phyloP scores from a whole-genome alignment of 2,113 vertebrate genomes.

The Tiliqua scincoides region DNA sequence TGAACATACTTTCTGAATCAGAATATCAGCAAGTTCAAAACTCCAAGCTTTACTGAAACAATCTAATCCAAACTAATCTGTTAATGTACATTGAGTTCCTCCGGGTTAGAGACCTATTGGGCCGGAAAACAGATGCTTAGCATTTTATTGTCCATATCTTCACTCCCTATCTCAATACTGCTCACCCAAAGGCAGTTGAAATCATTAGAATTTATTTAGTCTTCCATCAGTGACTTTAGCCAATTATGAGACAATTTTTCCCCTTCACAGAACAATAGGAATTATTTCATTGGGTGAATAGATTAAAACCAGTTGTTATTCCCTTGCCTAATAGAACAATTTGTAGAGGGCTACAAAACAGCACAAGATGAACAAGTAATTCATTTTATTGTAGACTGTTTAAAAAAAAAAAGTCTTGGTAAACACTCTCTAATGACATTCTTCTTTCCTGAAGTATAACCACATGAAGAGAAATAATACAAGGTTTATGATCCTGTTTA shows the following conservation, averaged over 20 bases:
- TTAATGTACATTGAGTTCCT: not conserved
- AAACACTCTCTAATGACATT: not conserved
- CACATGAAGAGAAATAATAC: not conserved
- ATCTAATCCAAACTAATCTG: not conserved
- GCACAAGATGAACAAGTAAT: not conserved
- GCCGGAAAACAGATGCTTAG: not conserved
- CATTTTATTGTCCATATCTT: not conserved
- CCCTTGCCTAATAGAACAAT: conserved; percentile 20
- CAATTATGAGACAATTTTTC: conserved; percentile 65
- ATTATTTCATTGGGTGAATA: conserved; percentile 61
- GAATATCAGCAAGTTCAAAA: not conserved
- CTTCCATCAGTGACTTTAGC: conserved; percentile 68
- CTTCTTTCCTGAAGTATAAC: not conserved
- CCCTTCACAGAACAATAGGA: conserved; percentile 64
- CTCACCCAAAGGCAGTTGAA: conserved; percentile 63
- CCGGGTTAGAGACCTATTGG: not conserved
- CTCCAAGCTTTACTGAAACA: not conserved
- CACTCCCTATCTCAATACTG: conserved; percentile 46
- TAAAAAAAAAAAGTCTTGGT: not conserved
- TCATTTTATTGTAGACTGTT: not conserved
- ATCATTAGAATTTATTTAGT: conserved; percentile 67
- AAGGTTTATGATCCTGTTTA: not conserved
- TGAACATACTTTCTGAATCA: not conserved
- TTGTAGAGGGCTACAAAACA: conserved; percentile 17
- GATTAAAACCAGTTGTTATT: conserved; percentile 64